Evolutionary conservation across 2,888 invertebrate species (phyloP).

Genomic region (Caenorhabditis sp.): DNA sequence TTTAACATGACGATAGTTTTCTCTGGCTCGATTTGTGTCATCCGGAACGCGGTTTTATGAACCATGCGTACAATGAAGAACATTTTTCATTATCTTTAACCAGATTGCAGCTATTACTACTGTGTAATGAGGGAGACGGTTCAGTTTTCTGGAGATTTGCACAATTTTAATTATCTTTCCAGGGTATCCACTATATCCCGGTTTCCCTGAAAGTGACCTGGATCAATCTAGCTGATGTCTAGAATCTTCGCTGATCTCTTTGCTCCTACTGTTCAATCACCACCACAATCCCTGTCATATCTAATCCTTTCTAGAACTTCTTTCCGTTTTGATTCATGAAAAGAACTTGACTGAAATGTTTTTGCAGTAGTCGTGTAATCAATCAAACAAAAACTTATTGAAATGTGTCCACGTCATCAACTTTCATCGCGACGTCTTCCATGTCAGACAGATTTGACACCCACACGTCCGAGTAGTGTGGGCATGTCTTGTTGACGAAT

Average conservation of each 20-base stretch:
- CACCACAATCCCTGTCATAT: background rate
- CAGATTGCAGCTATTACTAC: too few relatives aligned
- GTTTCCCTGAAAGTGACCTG: too few relatives aligned
- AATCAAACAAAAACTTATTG: constrained; percentile 32
- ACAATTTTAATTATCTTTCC: too few relatives aligned
- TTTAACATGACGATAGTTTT: too few relatives aligned
- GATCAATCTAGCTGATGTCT: too few relatives aligned
- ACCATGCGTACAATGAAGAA: too few relatives aligned
- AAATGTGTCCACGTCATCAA: constrained; percentile 37
- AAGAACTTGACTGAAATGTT: constrained; percentile 2
- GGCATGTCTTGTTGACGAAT: constrained; percentile 20
- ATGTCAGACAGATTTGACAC: constrained; percentile 37
- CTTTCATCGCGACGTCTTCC: background rate
- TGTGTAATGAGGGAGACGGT: too few relatives aligned
- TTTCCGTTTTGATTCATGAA: background rate
- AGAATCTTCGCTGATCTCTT: background rate
- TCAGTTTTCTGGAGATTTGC: too few relatives aligned
- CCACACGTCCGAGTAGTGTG: constrained; percentile 14
- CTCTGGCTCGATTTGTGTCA: too few relatives aligned
- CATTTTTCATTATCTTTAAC: too few relatives aligned
- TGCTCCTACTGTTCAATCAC: background rate
- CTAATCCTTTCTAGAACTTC: constrained; percentile 13
- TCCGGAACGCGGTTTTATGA: too few relatives aligned
- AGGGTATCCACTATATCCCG: too few relatives aligned
- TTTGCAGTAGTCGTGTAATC: constrained; percentile 22